phyloP scores from a whole-genome alignment of 1,140 invertebrate species.

The Euborellia annulipes region DNA sequence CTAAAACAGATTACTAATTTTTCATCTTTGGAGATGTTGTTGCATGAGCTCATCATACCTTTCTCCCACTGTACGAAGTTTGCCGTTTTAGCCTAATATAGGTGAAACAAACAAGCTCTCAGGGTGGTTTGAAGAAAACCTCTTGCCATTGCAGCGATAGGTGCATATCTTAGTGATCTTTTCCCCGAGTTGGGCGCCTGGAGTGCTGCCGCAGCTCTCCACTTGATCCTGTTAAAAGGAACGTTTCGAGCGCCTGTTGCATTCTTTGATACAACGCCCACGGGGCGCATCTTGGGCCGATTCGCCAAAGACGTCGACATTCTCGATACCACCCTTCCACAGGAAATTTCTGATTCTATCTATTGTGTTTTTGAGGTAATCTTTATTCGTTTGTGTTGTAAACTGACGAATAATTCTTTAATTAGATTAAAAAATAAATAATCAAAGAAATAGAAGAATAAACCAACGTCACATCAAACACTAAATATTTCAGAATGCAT shows the following conservation, averaged over 20 bases:
- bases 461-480: no score
- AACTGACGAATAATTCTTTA: no score
- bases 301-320: slow-evolving; percentile 25
- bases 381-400: neutral
- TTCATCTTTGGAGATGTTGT: no score
- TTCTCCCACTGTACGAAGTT: no score
- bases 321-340: slow-evolving; percentile 29
- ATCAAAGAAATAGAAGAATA: no score
- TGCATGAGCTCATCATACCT: no score
- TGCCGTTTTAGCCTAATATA: no score
- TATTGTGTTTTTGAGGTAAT: slow-evolving; percentile 71
- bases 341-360: slow-evolving; percentile 48
- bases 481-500: no score
- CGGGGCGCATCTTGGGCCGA: slow-evolving; percentile 39
- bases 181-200: slow-evolving; percentile 9
- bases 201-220: slow-evolving; percentile 28
- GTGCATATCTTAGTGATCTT: slow-evolving; percentile 15
- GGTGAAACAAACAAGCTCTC: no score
- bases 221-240: slow-evolving; percentile 28
- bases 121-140: no score
- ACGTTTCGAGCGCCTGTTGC: slow-evolving; percentile 31
- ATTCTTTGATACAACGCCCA: slow-evolving; percentile 37
- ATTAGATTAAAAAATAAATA: no score
- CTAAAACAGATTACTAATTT: no score
- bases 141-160: slow-evolving; percentile 7